Evolutionary conservation across 2,797 vertebrate genomes (phyloP).

Genomic region (Cephalopachus bancanus): DNA sequence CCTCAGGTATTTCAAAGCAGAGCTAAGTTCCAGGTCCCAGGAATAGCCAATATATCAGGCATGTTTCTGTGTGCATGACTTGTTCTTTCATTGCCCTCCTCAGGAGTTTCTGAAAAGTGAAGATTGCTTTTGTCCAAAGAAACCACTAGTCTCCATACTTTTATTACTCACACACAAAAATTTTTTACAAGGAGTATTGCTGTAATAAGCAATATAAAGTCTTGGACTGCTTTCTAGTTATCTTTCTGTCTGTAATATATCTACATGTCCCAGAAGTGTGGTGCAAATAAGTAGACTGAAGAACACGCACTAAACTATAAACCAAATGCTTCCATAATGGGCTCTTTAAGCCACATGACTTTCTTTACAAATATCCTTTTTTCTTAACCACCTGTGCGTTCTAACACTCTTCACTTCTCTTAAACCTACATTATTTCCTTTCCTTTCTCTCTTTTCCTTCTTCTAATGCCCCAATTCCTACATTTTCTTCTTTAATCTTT

Average conservation of each 20-base stretch:
- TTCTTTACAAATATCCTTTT: constrained; percentile 17
- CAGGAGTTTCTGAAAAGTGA: constrained; percentile 66
- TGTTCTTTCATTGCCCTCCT: constrained; percentile 52
- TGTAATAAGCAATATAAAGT: not conserved
- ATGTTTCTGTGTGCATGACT: constrained; percentile 8
- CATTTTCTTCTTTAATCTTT: not conserved
- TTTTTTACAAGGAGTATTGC: not conserved
- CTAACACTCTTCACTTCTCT: not conserved
- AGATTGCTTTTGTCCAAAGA: constrained; percentile 54
- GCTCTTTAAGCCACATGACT: not conserved
- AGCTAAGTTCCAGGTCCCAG: not conserved
- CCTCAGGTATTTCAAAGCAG: constrained; percentile 36
- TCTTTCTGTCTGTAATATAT: constrained; percentile 25
- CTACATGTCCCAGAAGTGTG: not conserved
- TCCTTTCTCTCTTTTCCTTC: not conserved
- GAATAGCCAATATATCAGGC: not conserved
- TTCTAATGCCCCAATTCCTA: not conserved
- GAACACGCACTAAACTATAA: not conserved
- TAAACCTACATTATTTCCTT: not conserved
- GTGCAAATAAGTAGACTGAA: not conserved
- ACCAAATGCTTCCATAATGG: not conserved
- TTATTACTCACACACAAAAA: not conserved
- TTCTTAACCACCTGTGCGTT: not conserved
- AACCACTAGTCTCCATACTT: constrained; percentile 55
- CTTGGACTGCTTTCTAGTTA: constrained; percentile 41